A percentile compares a stretch with the other conserved stretches of the same genome.
Evolutionary conservation across 2,888 invertebrate species (phyloP).

Genomic region (Yponomeuta sedellus): DNA sequence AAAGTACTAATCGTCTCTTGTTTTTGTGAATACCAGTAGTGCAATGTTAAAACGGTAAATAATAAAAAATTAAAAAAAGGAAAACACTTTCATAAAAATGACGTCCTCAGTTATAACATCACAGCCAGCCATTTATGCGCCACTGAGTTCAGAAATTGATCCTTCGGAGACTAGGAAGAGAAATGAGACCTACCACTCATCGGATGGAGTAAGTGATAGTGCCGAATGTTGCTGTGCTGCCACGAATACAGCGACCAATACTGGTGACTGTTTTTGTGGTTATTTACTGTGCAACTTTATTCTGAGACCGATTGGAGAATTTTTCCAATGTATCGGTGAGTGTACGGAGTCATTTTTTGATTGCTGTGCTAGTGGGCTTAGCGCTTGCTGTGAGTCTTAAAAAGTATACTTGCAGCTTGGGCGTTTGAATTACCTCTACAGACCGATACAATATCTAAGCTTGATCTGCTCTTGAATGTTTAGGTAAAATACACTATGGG

Average conservation of each 20-base stretch:
- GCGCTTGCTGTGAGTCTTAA: constrained; percentile 19
- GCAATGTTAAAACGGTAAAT: too few species aligned
- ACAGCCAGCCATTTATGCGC: constrained; percentile 1
- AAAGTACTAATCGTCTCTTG: too few species aligned
- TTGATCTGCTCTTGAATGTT: too few species aligned
- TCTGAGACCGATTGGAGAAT: constrained; percentile 1
- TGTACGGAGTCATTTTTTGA: constrained; percentile 21
- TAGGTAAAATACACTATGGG: too few species aligned
- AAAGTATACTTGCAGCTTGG: background rate
- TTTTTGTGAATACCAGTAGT: too few species aligned
- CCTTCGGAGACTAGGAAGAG: background rate
- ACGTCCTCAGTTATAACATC: background rate
- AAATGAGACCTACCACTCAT: too few species aligned
- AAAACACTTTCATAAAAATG: background rate
- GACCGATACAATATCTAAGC: too few species aligned
- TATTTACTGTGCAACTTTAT: constrained; percentile 1
- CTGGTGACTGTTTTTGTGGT: background rate
- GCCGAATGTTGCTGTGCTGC: constrained; percentile 7
- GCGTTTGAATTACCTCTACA: background rate
- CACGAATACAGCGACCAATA: background rate
- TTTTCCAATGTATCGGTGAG: constrained; percentile 11
- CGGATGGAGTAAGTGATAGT: background rate
- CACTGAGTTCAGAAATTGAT: background rate
- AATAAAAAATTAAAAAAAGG: too few species aligned
- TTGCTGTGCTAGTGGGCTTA: constrained; percentile 18